Conservation (phyloP, 2,113 vertebrate genomes). For the Protobothrops mucrosquamatus region DNA sequence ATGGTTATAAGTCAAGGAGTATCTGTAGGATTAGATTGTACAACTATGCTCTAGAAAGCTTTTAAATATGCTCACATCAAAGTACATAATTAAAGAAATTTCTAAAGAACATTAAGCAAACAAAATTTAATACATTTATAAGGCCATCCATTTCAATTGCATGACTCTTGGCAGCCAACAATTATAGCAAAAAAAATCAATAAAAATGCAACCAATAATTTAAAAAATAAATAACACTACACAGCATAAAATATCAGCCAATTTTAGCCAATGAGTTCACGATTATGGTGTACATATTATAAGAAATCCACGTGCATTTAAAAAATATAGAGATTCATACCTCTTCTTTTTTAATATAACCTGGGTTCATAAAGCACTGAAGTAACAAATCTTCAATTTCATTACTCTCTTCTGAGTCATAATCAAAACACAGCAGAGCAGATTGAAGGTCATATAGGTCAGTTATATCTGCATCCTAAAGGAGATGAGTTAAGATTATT, state of each 20-base stretch:
- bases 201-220: not conserved
- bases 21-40: not conserved
- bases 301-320: not conserved
- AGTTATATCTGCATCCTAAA: slow-evolving; percentile 77
- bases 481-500: not conserved
- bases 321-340: slow-evolving; percentile 60
- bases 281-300: not conserved
- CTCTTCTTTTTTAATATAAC: slow-evolving; percentile 83
- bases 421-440: slow-evolving; percentile 80
- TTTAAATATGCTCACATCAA: not conserved
- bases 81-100: not conserved
- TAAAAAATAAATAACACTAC: not conserved
- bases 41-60: not conserved
- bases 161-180: not conserved
- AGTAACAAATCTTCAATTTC: slow-evolving; percentile 82
- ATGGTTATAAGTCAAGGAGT: not conserved
- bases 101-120: not conserved
- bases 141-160: not conserved
- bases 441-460: slow-evolving; percentile 80
- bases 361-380: slow-evolving; percentile 79
- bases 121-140: not conserved
- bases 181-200: not conserved
- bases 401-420: slow-evolving; percentile 77
- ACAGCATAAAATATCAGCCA: not conserved
- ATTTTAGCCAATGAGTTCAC: not conserved